phyloP scores from a whole-genome alignment of 2,888 invertebrate genomes.

The Sceliomorpha sp. region DNA sequence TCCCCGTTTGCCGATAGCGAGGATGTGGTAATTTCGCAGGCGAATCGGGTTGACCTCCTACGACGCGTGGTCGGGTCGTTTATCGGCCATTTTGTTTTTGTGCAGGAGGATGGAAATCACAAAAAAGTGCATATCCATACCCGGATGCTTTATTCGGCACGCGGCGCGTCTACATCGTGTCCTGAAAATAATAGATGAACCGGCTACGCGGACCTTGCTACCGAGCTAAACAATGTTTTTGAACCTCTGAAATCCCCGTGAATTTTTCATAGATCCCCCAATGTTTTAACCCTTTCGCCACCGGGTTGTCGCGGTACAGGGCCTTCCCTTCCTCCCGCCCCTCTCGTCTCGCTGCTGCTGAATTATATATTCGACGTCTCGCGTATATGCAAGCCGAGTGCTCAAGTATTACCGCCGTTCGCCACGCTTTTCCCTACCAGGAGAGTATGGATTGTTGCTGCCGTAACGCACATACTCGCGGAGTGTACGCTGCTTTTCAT shows the following conservation, averaged over 20 bases:
- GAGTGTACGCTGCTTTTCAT: constrained; percentile 13
- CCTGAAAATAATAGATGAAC: constrained; percentile 72
- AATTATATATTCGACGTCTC: constrained; percentile 60
- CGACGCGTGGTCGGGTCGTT: too few species aligned
- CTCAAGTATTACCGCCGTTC: constrained; percentile 42
- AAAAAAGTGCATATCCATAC: constrained; percentile 22
- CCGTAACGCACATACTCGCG: constrained; percentile 3
- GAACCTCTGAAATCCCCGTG: constrained; percentile 61
- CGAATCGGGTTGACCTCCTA: too few species aligned
- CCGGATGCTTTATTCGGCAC: constrained; percentile 33
- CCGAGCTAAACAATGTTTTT: constrained; percentile 72
- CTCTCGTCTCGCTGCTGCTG: constrained; percentile 47
- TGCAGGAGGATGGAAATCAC: constrained; percentile 9
- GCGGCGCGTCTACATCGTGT: constrained; percentile 66
- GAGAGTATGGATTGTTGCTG: constrained; percentile 7
- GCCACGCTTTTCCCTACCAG: constrained; percentile 12
- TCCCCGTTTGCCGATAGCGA: too few species aligned
- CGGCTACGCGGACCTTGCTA: constrained; percentile 65
- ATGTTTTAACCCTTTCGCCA: constrained; percentile 71
- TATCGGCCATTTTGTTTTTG: background rate
- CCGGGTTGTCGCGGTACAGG: constrained; percentile 36
- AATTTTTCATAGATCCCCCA: constrained; percentile 71
- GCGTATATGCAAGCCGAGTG: constrained; percentile 31
- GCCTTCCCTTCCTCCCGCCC: constrained; percentile 17
- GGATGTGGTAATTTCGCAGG: too few species aligned